phyloP scores from a whole-genome alignment of 2,797 vertebrate species.

The Knipowitschia caucasica region DNA sequence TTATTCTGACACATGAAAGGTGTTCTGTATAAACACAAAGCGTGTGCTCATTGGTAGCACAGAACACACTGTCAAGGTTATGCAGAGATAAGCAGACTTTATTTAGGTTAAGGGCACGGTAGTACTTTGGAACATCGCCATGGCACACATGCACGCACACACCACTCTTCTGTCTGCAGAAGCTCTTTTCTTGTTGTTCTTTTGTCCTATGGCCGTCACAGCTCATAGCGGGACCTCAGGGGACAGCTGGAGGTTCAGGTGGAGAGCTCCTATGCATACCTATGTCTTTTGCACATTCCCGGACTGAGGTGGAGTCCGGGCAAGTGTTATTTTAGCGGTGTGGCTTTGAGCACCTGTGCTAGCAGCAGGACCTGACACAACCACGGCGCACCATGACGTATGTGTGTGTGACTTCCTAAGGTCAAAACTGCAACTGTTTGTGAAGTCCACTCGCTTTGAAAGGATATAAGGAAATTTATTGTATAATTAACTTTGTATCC shows the following conservation, averaged over 20 bases:
- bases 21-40: slow-evolving; percentile 13
- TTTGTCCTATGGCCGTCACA: slow-evolving; percentile 60
- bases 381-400: slow-evolving; percentile 40
- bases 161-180: slow-evolving; percentile 45
- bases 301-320: slow-evolving; percentile 24
- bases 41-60: slow-evolving; percentile 17
- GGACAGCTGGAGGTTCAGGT: slow-evolving; percentile 57
- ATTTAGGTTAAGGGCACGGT: slow-evolving; percentile 67
- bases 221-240: slow-evolving; percentile 41
- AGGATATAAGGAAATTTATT: neutral
- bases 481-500: neutral
- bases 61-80: slow-evolving; percentile 52
- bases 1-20: slow-evolving; percentile 3
- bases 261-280: slow-evolving; percentile 52
- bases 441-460: slow-evolving; percentile 24
- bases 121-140: slow-evolving; percentile 50
- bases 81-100: slow-evolving; percentile 59
- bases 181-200: slow-evolving; percentile 36
- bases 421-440: slow-evolving; percentile 38
- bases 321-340: slow-evolving; percentile 23
- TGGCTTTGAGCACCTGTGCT: slow-evolving; percentile 60
- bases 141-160: slow-evolving; percentile 24
- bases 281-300: slow-evolving; percentile 29
- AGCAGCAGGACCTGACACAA: slow-evolving; percentile 58
- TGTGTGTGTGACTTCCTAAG: slow-evolving; percentile 48